Base-by-base conservation (phyloP, 2,113 vertebrate genomes). In the Microcebus lehilahytsara region DNA sequence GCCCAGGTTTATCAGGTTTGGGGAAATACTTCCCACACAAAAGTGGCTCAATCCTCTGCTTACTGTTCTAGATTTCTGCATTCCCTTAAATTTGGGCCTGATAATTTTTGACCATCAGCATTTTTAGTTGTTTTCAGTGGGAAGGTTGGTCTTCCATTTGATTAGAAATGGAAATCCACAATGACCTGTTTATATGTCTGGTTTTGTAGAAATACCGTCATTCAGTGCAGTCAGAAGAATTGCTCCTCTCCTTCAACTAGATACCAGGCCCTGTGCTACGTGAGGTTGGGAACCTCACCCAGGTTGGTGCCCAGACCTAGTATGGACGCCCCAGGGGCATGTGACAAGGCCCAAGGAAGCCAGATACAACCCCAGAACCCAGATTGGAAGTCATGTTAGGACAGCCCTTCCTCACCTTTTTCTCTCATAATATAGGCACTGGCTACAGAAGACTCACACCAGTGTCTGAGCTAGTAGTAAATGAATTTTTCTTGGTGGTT, bases 1-100 rank as follows among this genome's bases (percentile, higher is more conserved):
- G 23, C 67, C 42, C 56, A 34, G 25, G 12, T 64, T 81, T 34
- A 46, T 62, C 40, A 90, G 80, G 8, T 87, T 66, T 30, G 19
- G 40, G 5, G 14, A 97, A 80, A 95, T 37, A 8, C 23, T 92
- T 87, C 94, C 56, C 32, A 22, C 27, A 83, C 13, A 25, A 32
- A 72, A 81, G 58, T 16, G 37, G 22, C 10, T 92, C 34, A 5
- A 0, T 27, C 7, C 16, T 62, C 2, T 53, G 5, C 30, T 75
- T 16, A 46, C 22, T 37, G 34, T 51, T 87, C 42, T 66, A 20
- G 2, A 74, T 84, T 40, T 86, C 56, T 56, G 30, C 3, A 5
- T 66, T 80, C 22, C 23, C 42, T 69, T 62, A 56, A 56, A 69
- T 34, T 77, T 84, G n/a, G 53, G 9, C 3, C 46, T 75, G 46